Evolutionary conservation across 2,888 invertebrate genomes (phyloP).

Genomic region (Nemotelus nigrinus): DNA sequence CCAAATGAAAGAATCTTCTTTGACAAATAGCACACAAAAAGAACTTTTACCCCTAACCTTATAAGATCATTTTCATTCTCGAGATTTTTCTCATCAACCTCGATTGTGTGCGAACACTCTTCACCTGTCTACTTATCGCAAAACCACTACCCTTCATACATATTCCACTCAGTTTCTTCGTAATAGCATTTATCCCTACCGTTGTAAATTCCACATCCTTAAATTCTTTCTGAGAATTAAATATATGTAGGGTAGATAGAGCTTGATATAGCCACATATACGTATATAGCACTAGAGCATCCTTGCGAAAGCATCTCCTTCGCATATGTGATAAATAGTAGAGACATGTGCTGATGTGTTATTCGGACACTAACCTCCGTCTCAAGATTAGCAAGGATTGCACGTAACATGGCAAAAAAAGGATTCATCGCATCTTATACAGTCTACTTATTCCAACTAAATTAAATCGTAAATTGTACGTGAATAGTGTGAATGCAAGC

Average conservation of each 20-base stretch:
- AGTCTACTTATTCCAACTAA: not conserved
- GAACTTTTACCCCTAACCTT: no score
- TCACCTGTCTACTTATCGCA: constrained; percentile 21
- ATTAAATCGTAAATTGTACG: constrained; percentile 15
- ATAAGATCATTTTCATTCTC: no score
- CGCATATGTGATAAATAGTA: constrained; percentile 28
- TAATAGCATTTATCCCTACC: constrained; percentile 10
- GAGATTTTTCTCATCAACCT: not conserved
- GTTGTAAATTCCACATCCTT: constrained; percentile 26
- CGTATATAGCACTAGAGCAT: constrained; percentile 1
- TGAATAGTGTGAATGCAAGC: not conserved
- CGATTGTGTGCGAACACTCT: not conserved
- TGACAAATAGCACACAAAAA: no score
- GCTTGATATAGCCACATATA: no score
- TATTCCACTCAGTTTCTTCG: not conserved
- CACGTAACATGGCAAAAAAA: not conserved
- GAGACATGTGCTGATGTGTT: constrained; percentile 2
- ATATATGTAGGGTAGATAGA: no score
- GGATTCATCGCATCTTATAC: not conserved
- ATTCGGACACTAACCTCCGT: constrained; percentile 25
- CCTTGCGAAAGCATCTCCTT: not conserved
- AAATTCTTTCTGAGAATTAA: not conserved
- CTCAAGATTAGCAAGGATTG: not conserved
- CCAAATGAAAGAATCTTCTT: no score
- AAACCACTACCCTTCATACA: not conserved